Percentiles rank a stretch among this genome's conserved stretches.
Conservation (phyloP, 2,113 vertebrate genomes). For the Andinoacara biseriatus region DNA sequence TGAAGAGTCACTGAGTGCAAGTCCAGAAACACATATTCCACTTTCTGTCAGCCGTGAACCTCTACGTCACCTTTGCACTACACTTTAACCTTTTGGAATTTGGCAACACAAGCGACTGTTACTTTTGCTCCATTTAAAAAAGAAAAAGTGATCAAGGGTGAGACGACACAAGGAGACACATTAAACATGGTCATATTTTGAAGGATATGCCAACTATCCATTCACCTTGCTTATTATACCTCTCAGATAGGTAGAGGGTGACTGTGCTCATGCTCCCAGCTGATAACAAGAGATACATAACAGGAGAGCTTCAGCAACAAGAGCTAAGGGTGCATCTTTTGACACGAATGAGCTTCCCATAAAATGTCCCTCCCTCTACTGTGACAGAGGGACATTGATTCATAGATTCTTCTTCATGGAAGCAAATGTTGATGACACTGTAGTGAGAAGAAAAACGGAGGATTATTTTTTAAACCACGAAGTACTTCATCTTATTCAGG, state of each 20-base stretch:
- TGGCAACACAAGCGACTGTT: not conserved
- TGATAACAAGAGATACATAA: not conserved
- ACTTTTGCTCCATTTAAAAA: slow-evolving; percentile 10
- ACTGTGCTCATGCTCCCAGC: not conserved
- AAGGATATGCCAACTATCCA: not conserved
- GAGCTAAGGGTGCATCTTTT: not conserved
- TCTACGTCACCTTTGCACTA: slow-evolving; percentile 13
- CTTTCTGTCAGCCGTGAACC: slow-evolving; percentile 32
- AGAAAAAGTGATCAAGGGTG: not conserved
- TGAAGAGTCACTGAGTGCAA: not conserved
- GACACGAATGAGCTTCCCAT: not conserved
- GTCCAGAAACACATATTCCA: not conserved
- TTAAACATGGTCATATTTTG: not conserved
- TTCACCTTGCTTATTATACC: not conserved
- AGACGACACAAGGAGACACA: not conserved
- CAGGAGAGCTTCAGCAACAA: slow-evolving; percentile 6
- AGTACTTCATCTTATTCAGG: not conserved
- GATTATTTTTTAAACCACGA: not conserved
- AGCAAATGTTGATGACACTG: not conserved
- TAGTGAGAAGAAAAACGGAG: not conserved
- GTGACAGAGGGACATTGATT: not conserved
- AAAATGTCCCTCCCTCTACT: not conserved
- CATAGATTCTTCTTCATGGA: not conserved
- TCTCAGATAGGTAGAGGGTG: not conserved
- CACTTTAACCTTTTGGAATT: slow-evolving; percentile 19